phyloP scores from a whole-genome alignment of 64 coral and sea anemone species.

The Montipora cactus region DNA sequence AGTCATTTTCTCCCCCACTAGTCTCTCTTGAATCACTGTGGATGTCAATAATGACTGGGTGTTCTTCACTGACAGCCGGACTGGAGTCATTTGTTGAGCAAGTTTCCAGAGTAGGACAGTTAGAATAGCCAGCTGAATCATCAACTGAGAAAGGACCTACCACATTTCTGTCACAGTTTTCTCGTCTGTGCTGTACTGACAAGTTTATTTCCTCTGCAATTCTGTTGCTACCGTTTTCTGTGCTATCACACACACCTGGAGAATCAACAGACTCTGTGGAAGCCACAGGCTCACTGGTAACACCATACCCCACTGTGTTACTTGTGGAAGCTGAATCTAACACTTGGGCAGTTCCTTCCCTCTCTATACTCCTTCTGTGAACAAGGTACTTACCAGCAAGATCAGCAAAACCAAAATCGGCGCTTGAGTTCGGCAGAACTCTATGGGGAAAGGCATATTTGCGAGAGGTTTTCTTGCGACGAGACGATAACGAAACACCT shows the following conservation, averaged over 20 bases:
- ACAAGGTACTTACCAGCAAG: not conserved
- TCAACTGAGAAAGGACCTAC: slow-evolving; percentile 16
- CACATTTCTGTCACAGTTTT: not conserved
- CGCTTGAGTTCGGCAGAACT: not conserved
- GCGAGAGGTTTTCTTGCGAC: slow-evolving; percentile 29
- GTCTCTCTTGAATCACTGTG: slow-evolving; percentile 69
- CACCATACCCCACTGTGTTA: not conserved
- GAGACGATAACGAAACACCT: slow-evolving; percentile 1
- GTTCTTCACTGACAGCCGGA: slow-evolving; percentile 47
- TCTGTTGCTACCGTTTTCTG: slow-evolving; percentile 7
- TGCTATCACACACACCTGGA: slow-evolving; percentile 41
- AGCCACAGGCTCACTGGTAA: not conserved
- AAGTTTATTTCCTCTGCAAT: not conserved
- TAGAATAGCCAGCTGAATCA: slow-evolving; percentile 3
- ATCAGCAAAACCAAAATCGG: not conserved
- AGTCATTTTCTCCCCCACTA: slow-evolving; percentile 67
- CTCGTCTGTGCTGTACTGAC: not conserved
- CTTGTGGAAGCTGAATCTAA: not conserved
- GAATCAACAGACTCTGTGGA: slow-evolving; percentile 15
- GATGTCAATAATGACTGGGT: slow-evolving; percentile 24
- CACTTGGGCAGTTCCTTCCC: not conserved
- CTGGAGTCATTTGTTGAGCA: slow-evolving; percentile 70
- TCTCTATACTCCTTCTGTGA: not conserved
- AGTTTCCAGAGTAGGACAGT: slow-evolving; percentile 26
- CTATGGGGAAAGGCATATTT: slow-evolving; percentile 31